These are phyloP conservation scores for Periophthalmus modestus DNA, from an alignment of 2,113 vertebrate genomes.

Conservation along the genomic window DNA sequence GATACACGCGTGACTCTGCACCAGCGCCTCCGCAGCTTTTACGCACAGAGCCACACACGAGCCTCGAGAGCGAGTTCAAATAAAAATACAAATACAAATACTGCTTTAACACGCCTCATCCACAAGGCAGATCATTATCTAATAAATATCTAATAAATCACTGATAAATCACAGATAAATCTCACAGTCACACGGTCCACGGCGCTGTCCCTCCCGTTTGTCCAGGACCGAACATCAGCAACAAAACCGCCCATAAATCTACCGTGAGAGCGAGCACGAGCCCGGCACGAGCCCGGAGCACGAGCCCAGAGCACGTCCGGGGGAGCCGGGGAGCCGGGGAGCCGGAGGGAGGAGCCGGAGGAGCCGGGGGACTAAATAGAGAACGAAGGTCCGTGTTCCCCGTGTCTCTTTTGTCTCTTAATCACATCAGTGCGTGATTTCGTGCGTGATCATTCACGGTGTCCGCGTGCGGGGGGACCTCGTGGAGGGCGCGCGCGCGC, in stretches of 20 bases:
- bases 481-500: background rate
- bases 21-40: conserved; percentile 58
- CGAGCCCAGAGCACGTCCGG: no score
- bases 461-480: conserved; percentile 2
- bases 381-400: background rate
- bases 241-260: conserved; percentile 64
- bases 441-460: conserved; percentile 45
- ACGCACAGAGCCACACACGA: conserved; percentile 44
- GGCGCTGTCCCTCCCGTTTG: conserved; percentile 64
- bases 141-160: no score
- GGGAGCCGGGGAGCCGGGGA: no score
- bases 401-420: conserved; percentile 48
- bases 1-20: conserved; percentile 71
- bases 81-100: conserved; percentile 67
- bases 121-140: no score
- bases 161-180: no score
- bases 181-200: conserved; percentile 50
- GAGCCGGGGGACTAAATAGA: no score
- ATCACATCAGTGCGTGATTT: conserved; percentile 58
- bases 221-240: conserved; percentile 48
- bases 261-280: conserved; percentile 31
- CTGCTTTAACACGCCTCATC: conserved; percentile 16
- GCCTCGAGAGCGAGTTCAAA: conserved; percentile 66
- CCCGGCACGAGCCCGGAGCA: no score
- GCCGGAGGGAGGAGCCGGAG: background rate